Base-by-base conservation (phyloP, 2,113 vertebrate species). In the Cavia aperea region DNA sequence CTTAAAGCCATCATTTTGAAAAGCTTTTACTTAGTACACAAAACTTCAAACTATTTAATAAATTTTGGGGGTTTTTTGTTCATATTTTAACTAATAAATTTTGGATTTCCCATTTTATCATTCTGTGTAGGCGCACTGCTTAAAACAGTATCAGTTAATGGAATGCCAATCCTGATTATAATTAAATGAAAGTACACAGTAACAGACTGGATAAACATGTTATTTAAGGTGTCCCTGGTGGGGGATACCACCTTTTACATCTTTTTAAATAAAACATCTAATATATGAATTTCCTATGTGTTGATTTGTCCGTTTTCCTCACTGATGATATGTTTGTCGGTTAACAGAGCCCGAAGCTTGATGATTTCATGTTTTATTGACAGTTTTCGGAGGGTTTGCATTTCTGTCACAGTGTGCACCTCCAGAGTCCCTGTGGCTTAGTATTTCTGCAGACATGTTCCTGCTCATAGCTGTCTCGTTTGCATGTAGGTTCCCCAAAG, bases 301-400 rank as follows among this genome's bases (percentile, higher is more conserved):
- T 66, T 89, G 36, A 65, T 77, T 81, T 89, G 43, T 95, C 73
- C 65, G 46, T 95, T 95, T 94, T 81, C n/a, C 39, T 91, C 31
- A 85, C 79, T 83, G 58, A 68, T 73, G 60, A 87, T 29, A 2
- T 89, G 36, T 43, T 94, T 95, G 9, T 83, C 90, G 75, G 51
- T 84, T 87, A 81, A 82, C 43, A 88, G 29, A 88, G 91, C 46
- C 62, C 49, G 86, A n/a, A 91, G 29, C 73, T 81, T 86, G 23
- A 87, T 92, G 88, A 83, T 81, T 90, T 68, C 39, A 33, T 73
- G 78, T 73, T 90, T 89, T 93, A 66, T 12, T 89, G 31, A 81
- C 91, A 84, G 82, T 88, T 95, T 90, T 83, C 87, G 90, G 73
- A 94, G 14, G 58, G 60, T 95, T 94, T 93, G 19, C 21, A 65